Conservation (phyloP, 1,140 invertebrate genomes). For the Latrodectus geometricus region DNA sequence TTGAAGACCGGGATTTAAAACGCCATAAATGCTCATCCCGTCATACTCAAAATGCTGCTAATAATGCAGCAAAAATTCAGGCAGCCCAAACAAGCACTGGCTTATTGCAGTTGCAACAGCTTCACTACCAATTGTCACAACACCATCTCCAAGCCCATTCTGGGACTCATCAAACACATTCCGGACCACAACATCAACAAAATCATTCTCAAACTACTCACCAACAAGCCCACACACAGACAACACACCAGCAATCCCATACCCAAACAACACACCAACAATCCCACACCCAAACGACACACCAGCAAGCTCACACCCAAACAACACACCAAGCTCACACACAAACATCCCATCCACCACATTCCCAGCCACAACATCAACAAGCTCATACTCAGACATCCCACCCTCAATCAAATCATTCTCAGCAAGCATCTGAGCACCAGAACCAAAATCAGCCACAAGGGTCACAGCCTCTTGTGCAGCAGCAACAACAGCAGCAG, state of each 20-base stretch:
- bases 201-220: conserved; percentile 26
- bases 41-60: conserved; percentile 58
- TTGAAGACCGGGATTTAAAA: conserved; percentile 59
- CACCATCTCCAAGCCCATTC: conserved; percentile 52
- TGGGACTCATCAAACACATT: conserved; percentile 34
- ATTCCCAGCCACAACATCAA: conserved; percentile 34
- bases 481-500: conserved; percentile 38
- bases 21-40: conserved; percentile 62
- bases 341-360: conserved; percentile 27
- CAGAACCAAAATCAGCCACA: conserved; percentile 7
- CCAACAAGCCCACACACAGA: conserved; percentile 22
- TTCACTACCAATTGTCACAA: conserved; percentile 56
- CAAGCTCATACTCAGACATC: conserved; percentile 7
- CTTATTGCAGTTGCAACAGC: conserved; percentile 48
- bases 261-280: conserved; percentile 45
- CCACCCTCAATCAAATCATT: background rate
- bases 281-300: conserved; percentile 23
- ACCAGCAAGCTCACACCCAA: conserved; percentile 16
- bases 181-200: conserved; percentile 48
- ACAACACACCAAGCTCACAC: conserved; percentile 39
- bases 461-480: background rate
- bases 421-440: background rate
- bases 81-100: conserved; percentile 45
- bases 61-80: conserved; percentile 41
- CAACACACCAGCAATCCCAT: conserved; percentile 50